Evolutionary conservation across 2,113 vertebrate genomes (phyloP).

Genomic region (Strigops habroptila): DNA sequence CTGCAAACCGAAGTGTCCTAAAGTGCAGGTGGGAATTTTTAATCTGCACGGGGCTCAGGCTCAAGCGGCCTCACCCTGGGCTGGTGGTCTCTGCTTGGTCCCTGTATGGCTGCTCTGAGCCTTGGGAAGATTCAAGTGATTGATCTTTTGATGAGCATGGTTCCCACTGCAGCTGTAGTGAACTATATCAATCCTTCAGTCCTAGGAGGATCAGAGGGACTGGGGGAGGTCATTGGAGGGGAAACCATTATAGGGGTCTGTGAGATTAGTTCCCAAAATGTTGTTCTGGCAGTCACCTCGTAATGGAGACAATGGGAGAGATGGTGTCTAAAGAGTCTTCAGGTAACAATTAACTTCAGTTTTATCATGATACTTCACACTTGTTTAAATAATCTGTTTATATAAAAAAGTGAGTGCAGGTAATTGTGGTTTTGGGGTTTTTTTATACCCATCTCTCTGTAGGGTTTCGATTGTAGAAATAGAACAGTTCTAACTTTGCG

Average conservation of each 20-base stretch:
- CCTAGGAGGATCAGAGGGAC: not conserved
- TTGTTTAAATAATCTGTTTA: not conserved
- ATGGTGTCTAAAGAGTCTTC: not conserved
- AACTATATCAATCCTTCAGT: not conserved
- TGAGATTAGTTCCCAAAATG: not conserved
- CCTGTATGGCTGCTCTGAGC: not conserved
- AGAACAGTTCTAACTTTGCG: not conserved
- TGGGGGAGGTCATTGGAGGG: not conserved
- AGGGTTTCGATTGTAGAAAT: not conserved
- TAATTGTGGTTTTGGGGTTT: rapidly evolving
- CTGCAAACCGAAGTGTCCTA: not conserved
- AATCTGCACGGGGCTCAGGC: not conserved
- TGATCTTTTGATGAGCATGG: not conserved
- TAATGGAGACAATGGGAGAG: not conserved
- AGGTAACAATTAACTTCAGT: not conserved
- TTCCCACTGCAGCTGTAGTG: not conserved
- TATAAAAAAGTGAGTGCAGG: not conserved
- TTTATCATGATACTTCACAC: not conserved
- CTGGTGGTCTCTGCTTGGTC: not conserved
- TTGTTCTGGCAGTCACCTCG: not conserved
- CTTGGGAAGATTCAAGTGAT: not conserved
- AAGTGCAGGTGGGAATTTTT: not conserved
- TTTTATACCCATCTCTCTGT: not conserved
- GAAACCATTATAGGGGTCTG: not conserved
- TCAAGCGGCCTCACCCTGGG: not conserved